phyloP scores from a whole-genome alignment of 2,888 invertebrate species.

The Trisateles emortualis region DNA sequence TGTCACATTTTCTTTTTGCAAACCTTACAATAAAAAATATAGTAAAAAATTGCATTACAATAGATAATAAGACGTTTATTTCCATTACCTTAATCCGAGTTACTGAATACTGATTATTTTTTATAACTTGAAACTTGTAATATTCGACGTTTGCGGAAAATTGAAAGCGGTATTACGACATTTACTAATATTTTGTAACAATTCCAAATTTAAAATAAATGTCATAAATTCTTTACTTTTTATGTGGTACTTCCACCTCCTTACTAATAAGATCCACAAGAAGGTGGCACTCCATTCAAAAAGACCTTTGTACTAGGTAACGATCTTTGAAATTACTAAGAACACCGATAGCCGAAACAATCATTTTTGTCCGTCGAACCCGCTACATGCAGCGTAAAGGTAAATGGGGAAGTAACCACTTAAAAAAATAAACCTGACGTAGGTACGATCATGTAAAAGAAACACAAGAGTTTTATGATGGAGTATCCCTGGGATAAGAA shows the following conservation, averaged over 20 bases:
- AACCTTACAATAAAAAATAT: background rate
- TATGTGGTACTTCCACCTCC: background rate
- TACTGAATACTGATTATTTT: background rate
- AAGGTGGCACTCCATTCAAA: too few relatives aligned
- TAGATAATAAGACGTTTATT: background rate
- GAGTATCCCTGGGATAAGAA: too few relatives aligned
- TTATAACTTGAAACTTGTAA: constrained; percentile 26
- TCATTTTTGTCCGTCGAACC: too few relatives aligned
- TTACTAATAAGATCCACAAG: background rate
- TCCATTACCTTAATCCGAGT: constrained; percentile 22
- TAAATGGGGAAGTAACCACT: too few relatives aligned
- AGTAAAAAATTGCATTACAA: background rate
- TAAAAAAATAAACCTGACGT: too few relatives aligned
- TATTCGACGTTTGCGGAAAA: constrained; percentile 38
- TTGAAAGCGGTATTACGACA: constrained; percentile 37
- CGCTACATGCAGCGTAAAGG: too few relatives aligned
- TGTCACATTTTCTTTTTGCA: background rate
- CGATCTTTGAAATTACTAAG: too few relatives aligned
- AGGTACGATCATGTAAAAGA: too few relatives aligned
- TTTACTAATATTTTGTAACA: constrained; percentile 56
- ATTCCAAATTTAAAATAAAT: constrained; percentile 59
- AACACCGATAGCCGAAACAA: too few relatives aligned
- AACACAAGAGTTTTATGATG: too few relatives aligned
- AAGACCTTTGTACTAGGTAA: too few relatives aligned
- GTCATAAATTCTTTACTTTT: constrained; percentile 27